Percentiles rank a stretch among this genome's conserved stretches.
Evolutionary conservation across 2,797 vertebrate species (phyloP).

Genomic region (Pyrocephalus nanus): DNA sequence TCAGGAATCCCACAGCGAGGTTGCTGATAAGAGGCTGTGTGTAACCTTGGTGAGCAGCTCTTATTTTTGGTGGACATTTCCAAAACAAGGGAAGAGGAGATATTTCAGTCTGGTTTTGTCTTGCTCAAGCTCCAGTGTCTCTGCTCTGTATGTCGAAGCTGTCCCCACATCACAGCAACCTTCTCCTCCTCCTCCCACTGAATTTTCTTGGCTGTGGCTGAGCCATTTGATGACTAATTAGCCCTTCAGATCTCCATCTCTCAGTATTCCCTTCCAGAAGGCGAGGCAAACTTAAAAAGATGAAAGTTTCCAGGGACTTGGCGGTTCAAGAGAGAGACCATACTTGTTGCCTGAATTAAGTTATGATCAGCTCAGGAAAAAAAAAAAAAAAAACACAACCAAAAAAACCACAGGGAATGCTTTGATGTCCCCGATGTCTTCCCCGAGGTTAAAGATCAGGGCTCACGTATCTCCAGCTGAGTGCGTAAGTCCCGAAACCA

Average conservation of each 20-base stretch:
- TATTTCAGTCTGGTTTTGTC: background rate
- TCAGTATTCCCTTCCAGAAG: background rate
- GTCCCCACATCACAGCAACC: background rate
- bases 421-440: constrained; percentile 60
- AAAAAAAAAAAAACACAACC: background rate
- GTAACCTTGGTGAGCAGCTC: background rate
- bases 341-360: constrained; percentile 39
- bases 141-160: background rate
- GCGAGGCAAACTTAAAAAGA: background rate
- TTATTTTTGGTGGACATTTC: background rate
- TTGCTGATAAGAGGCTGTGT: background rate
- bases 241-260: background rate
- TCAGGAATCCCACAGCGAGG: background rate
- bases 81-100: background rate
- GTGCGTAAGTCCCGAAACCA: constrained; percentile 52
- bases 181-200: background rate
- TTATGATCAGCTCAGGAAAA: constrained; percentile 28
- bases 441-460: constrained; percentile 60
- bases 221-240: background rate
- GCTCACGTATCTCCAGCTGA: constrained; percentile 59
- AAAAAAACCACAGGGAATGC: background rate
- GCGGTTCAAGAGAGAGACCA: background rate
- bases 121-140: background rate
- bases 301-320: background rate
- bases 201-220: background rate